Evolutionary conservation across 92 coral and sea anemone genomes (phyloP).

Genomic region (Zoanthus gigantus): DNA sequence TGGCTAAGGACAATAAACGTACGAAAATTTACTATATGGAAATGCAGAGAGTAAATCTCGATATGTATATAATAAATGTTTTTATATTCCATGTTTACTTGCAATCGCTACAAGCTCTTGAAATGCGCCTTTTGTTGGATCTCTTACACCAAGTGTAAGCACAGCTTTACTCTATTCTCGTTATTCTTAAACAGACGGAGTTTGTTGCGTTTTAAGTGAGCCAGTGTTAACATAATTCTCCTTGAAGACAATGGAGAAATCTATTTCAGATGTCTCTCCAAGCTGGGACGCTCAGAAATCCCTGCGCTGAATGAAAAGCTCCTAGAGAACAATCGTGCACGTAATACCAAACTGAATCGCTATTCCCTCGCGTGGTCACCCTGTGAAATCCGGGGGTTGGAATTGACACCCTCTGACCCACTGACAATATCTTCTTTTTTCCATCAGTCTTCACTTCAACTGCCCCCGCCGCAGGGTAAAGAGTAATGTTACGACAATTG

Average conservation of each 20-base stretch:
- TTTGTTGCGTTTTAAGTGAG: background rate
- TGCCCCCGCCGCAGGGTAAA: conserved; percentile 18
- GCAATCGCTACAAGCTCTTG: no score
- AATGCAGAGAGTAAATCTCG: no score
- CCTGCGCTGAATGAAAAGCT: conserved; percentile 54
- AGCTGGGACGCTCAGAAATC: conserved; percentile 49
- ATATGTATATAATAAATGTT: no score
- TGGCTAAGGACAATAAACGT: no score
- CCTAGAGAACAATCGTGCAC: conserved; percentile 63
- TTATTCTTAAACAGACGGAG: background rate
- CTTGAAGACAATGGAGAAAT: background rate
- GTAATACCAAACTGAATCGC: conserved; percentile 65
- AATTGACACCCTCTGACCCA: conserved; percentile 53
- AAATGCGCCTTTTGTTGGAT: no score
- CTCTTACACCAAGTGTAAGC: no score
- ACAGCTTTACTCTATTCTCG: no score
- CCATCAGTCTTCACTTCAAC: conserved; percentile 29
- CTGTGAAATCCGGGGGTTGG: conserved; percentile 57
- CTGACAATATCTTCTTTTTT: conserved; percentile 15
- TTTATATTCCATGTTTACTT: no score
- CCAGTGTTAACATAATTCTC: background rate
- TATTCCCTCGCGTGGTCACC: conserved; percentile 46
- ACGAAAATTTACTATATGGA: no score
- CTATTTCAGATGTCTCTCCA: conserved; percentile 1
- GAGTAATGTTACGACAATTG: conserved; percentile 40